Conservation (phyloP, 2,888 invertebrate species). For the Cryptops parisi region DNA sequence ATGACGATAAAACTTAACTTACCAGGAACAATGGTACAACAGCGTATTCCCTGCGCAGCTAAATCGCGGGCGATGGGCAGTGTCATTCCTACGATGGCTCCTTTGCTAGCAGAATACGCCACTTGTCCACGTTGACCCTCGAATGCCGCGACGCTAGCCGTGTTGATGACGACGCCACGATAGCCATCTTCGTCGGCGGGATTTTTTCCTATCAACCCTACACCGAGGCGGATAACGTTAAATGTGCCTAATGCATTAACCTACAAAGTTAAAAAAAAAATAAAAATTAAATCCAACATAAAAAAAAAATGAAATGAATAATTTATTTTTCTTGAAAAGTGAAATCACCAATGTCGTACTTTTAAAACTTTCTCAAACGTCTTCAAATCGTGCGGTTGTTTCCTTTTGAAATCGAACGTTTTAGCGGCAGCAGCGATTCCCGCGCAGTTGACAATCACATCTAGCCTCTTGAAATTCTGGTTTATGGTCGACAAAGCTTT, state of each 20-base stretch:
- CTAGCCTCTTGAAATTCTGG: conserved; percentile 66
- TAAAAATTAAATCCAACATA: conserved; percentile 29
- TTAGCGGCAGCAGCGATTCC: conserved; percentile 76
- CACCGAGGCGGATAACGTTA: conserved; percentile 74
- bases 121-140: conserved; percentile 95
- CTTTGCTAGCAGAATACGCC: conserved; percentile 86
- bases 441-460: conserved; percentile 87
- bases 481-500: conserved; percentile 54
- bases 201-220: conserved; percentile 69
- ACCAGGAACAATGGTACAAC: conserved; percentile 68
- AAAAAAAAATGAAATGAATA: background rate
- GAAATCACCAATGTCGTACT: conserved; percentile 45
- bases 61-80: conserved; percentile 89
- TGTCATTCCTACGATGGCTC: conserved; percentile 87
- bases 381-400: conserved; percentile 24
- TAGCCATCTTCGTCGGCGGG: conserved; percentile 64
- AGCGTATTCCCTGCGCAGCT: conserved; percentile 58
- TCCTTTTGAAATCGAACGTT: conserved; percentile 76
- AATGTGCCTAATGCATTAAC: conserved; percentile 64
- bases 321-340: too few species aligned
- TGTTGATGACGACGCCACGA: conserved; percentile 88
- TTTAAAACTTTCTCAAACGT: conserved; percentile 8
- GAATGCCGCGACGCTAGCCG: conserved; percentile 85
- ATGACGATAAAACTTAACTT: conserved; percentile 15
- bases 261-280: conserved; percentile 53